Evolutionary conservation across 2,113 vertebrate genomes (phyloP), one percentile per base, ranked within the genome.

Genomic region (Thalassarche chlororhynchos): DNA sequence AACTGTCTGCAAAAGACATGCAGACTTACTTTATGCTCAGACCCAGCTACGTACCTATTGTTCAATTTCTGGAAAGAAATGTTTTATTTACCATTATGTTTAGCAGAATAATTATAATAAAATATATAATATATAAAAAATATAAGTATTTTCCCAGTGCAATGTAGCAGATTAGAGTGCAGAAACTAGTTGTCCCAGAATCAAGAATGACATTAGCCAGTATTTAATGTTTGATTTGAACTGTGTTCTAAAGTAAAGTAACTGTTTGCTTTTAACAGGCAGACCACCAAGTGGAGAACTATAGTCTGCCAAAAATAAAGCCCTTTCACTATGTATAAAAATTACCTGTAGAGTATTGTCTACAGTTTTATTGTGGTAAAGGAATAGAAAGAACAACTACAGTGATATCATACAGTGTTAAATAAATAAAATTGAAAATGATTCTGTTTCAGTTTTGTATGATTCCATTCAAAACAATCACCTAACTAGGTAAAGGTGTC

Each of bases 371-470:
- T 96, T 97, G 95, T 88, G 64, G 57, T 38, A 87, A 57, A 94
- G 82, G 55, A 90, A 96, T 3, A 83, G 83, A 88, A 69, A 87
- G 96, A 89, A 86, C 66, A 88, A 90, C 95, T 77, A 77, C 12
- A 90, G 95, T 54, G 93, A 93, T 94, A 64, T 72, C 96, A 97
- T 86, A 94, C 76, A 78, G 89, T 17, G 68, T 49, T 81, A 98
- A 93, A 98, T 95, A 97, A 98, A 98, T 97, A 97, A 87, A 94
- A 72, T 47, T 17, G 58, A 94, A 96, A 95, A 91, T 92, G 21
- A 90, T 87, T 89, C 86, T 86, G 84, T 89, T 95, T 97, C 96
- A 95, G 94, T 97, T 98, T 97, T 64, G 32, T 97, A 83, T 93
- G 62, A 87, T 85, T 92, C 87, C 40, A 89, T 76, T 52, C 55